Evolutionary conservation across 2,888 invertebrate genomes (phyloP), one percentile per base, ranked within the genome.

Genomic region (Gisinianus flammeolus): DNA sequence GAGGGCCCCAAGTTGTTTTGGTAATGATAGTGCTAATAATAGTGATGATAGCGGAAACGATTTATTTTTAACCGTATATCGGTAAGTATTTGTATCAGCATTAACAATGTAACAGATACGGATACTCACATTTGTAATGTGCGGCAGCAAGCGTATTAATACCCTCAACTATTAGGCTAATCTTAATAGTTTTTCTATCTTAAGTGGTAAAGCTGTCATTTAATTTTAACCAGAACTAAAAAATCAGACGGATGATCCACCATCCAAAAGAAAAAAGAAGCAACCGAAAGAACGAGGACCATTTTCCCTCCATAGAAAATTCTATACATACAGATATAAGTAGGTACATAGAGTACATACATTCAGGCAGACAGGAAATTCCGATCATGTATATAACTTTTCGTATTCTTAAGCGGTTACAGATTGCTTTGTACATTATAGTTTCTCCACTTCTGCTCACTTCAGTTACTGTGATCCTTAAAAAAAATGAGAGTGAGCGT

Each of bases 21-120:
- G 44, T 44, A 44, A 76, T 76, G 79, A 76, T 76, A 44, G 33
- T 79, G 76, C 79, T 79, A 79, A 79, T 79, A 76, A 72, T 79
- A 79, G 79, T 79, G 79, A 71, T 79, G 79, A 79, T 67, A 56
- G 72, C 76, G 74, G 44, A 71, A 70, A 52, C 44, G 58, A 56
- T 28, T 33, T 67, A 66, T 66, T 66, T 66, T 26, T 24, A 64
- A 64, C 12, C 16, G 44, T 10, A 44, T 10, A 16, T 10, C 6
- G 44, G 8, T n/a, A n/a, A n/a, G n/a, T n/a, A n/a, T n/a, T n/a
- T n/a, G n/a, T n/a, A n/a, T n/a, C n/a, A n/a, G n/a, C n/a, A n/a
- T n/a, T n/a, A n/a, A n/a, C n/a, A n/a, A 35, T 35, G 35, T 35
- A 8, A 35, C 35, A 35, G 5, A 35, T 44, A 44, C 44, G 16